These are phyloP conservation scores for Callyntrura sp. DNA, from an alignment of 2,888 invertebrate genomes.

Conservation along the genomic window DNA sequence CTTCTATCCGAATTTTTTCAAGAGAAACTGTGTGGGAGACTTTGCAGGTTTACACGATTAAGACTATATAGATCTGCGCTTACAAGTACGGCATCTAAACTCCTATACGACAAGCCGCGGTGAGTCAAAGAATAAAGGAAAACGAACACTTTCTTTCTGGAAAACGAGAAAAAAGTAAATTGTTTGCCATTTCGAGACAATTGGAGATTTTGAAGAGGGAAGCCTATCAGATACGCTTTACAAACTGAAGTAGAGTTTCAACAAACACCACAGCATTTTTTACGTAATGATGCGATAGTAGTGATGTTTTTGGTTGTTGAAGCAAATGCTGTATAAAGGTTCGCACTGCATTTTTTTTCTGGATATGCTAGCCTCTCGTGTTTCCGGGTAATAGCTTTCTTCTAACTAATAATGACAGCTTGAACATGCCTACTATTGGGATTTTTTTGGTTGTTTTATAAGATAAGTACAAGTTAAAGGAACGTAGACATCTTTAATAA, in stretches of 20 bases:
- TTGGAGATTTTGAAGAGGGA: constrained; percentile 65
- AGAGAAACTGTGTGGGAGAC: background rate
- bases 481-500: background rate
- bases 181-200: constrained; percentile 67
- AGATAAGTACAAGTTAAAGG: constrained; percentile 39
- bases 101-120: background rate
- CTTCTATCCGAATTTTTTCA: no score
- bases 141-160: background rate
- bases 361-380: background rate
- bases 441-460: constrained; percentile 58
- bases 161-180: constrained; percentile 47
- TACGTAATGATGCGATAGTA: constrained; percentile 36
- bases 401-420: constrained; percentile 28
- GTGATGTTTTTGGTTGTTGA: background rate
- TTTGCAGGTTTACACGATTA: background rate
- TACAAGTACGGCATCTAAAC: no score
- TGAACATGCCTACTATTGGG: constrained; percentile 42
- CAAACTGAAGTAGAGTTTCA: background rate
- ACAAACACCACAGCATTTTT: constrained; percentile 23
- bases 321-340: background rate
- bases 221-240: constrained; percentile 58
- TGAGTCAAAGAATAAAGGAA: constrained; percentile 34
- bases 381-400: background rate
- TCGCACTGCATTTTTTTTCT: background rate
- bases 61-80: background rate